Base-by-base conservation (phyloP, 2,888 invertebrate species). In the Cenopis cana region DNA sequence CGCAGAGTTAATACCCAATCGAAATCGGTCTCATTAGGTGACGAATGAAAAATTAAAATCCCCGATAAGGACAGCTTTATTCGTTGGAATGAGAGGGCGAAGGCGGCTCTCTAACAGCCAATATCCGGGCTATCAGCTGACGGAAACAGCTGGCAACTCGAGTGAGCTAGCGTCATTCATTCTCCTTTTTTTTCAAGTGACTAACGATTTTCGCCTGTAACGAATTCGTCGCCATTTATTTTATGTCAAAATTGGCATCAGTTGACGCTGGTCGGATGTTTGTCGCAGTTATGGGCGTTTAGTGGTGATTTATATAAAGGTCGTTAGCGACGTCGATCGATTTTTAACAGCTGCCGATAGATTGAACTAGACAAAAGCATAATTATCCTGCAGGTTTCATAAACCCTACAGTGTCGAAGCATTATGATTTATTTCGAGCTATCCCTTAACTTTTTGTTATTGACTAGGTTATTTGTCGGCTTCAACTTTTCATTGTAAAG, bases 41-140 rank as follows among this genome's bases (percentile, higher is more conserved):
- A 76, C 78, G 81, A 85, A 81, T 83, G 84, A 84, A 87, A 87
- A 86, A 85, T 89, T 86, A 86, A 86, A 85, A 85, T 79, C 80
- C 78, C 75, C 76, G 81, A 81, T 41, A 79, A 77, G 79, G 81
- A 85, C 80, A 74, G 78, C 74, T 74, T 73, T 73, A 78, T 73
- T 72, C 57, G 70, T 54, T 61, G 49, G 81, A 76, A 81, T 81
- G 82, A 82, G 86, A 82, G 83, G 83, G 76, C 78, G 76, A 74
- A 74, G 76, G 76, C 76, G 80, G 80, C 79, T 83, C 81, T 82
- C 79, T 90, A 91, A 90, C 90, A 87, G 90, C 89, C 89, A 92
- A 92, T 93, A 93, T 92, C 92, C 93, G 89, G 84, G 85, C 90
- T 90, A 93, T 93, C 93, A 93, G 93, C 90, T 91, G 82, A 77